Conservation (phyloP, 53 echinoderm and acorn worm species). For the Patiria pectinifera region DNA sequence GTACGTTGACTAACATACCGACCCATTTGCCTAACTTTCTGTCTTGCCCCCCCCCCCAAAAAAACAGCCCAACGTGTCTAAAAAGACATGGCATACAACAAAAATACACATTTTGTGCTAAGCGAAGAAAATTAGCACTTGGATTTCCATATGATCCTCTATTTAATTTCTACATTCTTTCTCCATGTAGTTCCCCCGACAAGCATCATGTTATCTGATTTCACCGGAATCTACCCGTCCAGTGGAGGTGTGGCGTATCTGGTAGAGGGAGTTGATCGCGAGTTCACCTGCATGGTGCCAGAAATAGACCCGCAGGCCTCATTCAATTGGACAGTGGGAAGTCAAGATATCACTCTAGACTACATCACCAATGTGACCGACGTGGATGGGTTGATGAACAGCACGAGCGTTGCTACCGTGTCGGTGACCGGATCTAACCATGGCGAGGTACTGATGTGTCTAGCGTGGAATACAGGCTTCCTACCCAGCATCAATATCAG, state of each 20-base stretch:
- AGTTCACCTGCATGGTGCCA: constrained; percentile 16
- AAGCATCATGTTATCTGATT: background rate
- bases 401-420: background rate
- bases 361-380: constrained; percentile 1
- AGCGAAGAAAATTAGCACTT: too few species aligned
- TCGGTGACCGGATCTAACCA: background rate
- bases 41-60: too few species aligned
- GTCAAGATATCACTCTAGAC: background rate
- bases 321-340: constrained; percentile 11
- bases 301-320: constrained; percentile 12
- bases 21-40: too few species aligned
- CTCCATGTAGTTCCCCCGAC: background rate
- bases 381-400: constrained; percentile 7
- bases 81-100: too few species aligned
- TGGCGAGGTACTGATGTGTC: background rate
- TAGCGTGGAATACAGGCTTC: background rate
- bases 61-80: too few species aligned
- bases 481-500: background rate
- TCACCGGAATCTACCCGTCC: background rate
- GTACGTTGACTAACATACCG: too few species aligned
- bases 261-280: background rate
- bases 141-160: too few species aligned
- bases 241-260: background rate
- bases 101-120: too few species aligned
- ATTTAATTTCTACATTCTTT: too few species aligned